A percentile compares a stretch with the other conserved stretches of the same genome.
phyloP scores from a whole-genome alignment of 2,888 invertebrate species.

The Morpho deidamia region DNA sequence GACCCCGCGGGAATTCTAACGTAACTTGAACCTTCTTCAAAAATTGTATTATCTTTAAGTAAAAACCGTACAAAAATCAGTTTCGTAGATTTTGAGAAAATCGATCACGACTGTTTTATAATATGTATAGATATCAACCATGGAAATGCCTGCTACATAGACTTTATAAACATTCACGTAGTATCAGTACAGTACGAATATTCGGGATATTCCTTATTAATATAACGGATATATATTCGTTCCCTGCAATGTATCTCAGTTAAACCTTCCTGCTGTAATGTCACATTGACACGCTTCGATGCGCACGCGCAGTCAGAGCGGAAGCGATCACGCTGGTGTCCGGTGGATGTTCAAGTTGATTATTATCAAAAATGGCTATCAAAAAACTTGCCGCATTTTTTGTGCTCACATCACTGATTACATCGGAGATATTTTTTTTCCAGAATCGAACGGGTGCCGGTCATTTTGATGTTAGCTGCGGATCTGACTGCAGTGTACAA shows the following conservation, averaged over 20 bases:
- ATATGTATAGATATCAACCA: no score
- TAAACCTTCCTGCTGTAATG: constrained; percentile 23
- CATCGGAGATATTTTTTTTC: constrained; percentile 24
- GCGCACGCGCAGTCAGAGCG: constrained; percentile 54
- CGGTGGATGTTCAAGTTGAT: constrained; percentile 37
- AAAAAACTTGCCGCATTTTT: constrained; percentile 17
- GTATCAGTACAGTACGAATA: no score
- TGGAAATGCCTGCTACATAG: no score
- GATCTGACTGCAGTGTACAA: constrained; percentile 83
- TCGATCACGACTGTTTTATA: no score
- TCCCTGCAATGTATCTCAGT: constrained; percentile 8
- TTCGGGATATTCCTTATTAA: not conserved
- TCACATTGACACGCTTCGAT: constrained; percentile 45
- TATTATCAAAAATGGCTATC: constrained; percentile 29
- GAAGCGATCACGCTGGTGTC: constrained; percentile 51
- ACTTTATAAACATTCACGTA: no score
- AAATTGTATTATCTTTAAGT: no score
- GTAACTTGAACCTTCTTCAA: no score
- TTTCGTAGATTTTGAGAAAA: no score
- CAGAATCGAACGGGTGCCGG: constrained; percentile 85
- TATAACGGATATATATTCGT: not conserved
- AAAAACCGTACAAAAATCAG: no score
- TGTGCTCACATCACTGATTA: constrained; percentile 7
- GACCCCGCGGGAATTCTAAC: no score
- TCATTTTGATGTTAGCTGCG: constrained; percentile 84